These are phyloP conservation scores for Heliornis fulica DNA, from an alignment of 2,113 vertebrate genomes.

Conservation along the genomic window DNA sequence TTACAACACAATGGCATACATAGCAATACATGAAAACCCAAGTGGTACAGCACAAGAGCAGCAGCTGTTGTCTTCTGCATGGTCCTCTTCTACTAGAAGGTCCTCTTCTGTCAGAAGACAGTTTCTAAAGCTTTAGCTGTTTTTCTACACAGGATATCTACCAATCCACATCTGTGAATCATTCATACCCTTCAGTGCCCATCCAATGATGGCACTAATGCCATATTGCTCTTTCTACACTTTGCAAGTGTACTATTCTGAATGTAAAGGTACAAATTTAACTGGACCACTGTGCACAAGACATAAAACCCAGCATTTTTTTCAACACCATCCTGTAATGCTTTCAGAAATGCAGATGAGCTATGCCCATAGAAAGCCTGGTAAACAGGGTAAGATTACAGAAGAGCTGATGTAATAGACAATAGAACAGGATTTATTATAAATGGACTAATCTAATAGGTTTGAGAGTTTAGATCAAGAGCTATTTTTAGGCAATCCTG, in stretches of 20 bases:
- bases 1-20: background rate
- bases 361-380: background rate
- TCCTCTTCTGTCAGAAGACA: background rate
- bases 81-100: no score
- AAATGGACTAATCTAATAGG: slow-evolving; percentile 16
- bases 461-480: background rate
- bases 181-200: background rate
- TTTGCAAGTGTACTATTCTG: background rate
- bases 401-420: slow-evolving; percentile 26
- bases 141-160: background rate
- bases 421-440: slow-evolving; percentile 20
- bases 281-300: fast-evolving
- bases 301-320: background rate
- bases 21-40: background rate
- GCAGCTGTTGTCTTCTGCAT: background rate
- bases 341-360: background rate
- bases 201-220: background rate
- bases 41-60: background rate
- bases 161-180: background rate
- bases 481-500: background rate
- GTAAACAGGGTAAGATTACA: slow-evolving; percentile 15
- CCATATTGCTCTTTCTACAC: background rate
- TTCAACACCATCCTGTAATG: background rate
- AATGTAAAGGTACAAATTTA: background rate
- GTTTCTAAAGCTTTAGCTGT: background rate